Evolutionary conservation across 2,797 vertebrate species (phyloP), one percentile per base, ranked within the genome.

Genomic region (Erpetoichthys calabaricus): DNA sequence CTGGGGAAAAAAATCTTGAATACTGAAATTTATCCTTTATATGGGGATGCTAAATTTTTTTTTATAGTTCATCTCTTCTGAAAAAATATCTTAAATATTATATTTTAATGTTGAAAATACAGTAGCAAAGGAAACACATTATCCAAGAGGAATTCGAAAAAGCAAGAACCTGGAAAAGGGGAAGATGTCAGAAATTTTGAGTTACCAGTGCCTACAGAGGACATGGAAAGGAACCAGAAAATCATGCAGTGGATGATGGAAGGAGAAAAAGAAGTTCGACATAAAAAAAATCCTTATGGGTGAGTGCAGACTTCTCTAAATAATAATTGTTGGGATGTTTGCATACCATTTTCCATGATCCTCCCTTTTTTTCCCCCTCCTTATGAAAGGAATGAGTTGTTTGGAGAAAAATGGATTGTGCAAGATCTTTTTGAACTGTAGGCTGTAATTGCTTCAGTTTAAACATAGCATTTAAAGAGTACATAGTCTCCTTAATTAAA

Each of bases 221-320:
- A 95, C 0, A 63, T 81, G 56, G 95, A 98, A 76, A 91, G 90
- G 66, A 93, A 92, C 70, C 94, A 95, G 81, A 96, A 95, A 76
- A 98, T 99, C 68, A 77, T 97, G 61, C 81, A 98, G 80, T 99
- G 96, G 96, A 90, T 98, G 76, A 94, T 96, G 70, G 94, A 98
- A 68, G 96, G 96, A 58, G 91, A 98, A 73, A 97, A 96, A 64
- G 95, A 98, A 74, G 87, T 80, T 68, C 85, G 91, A 57, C 89
- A 92, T 70, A 89, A 92, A 71, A 92, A 86, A 72, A 88, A 86
- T 2, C 84, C 85, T 10, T 93, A 92, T 4, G 87, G 92, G 94
- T 97, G 64, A 80, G 81, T 72, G 6, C 5, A 7, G 53, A 54
- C 25, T 25, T 25, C 51, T 10, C 51, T n/a, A 52, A 58, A 43